phyloP scores from a whole-genome alignment of 2,797 vertebrate species.

The Cyprinodon diabolis region DNA sequence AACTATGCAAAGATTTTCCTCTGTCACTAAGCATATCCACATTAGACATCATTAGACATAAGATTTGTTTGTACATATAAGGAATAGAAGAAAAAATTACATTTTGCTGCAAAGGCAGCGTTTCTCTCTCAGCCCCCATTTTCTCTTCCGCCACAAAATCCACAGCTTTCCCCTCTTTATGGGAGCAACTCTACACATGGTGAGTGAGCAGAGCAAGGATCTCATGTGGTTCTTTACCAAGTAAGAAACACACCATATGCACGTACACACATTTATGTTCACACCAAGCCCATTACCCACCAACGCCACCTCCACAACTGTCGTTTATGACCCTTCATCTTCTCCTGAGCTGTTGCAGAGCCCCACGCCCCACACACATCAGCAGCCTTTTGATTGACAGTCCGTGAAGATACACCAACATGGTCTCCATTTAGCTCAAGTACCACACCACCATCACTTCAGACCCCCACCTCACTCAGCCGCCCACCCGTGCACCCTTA shows the following conservation, averaged over 20 bases:
- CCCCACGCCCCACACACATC: slow-evolving; percentile 72
- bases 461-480: slow-evolving; percentile 34
- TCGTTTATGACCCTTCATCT: slow-evolving; percentile 75
- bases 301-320: slow-evolving; percentile 59
- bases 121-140: slow-evolving; percentile 4
- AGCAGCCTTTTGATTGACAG: slow-evolving; percentile 86
- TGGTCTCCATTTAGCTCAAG: slow-evolving; percentile 97
- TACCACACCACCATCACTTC: slow-evolving; percentile 76
- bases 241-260: slow-evolving; percentile 46
- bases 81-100: neutral
- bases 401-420: slow-evolving; percentile 93
- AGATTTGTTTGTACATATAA: slow-evolving; percentile 1
- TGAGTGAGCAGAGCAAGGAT: slow-evolving; percentile 83
- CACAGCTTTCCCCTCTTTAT: slow-evolving; percentile 65
- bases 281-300: slow-evolving; percentile 66
- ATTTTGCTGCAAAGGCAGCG: neutral
- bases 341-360: slow-evolving; percentile 74
- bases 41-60: neutral
- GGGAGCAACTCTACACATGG: slow-evolving; percentile 69
- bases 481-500: slow-evolving; percentile 42
- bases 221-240: slow-evolving; percentile 65
- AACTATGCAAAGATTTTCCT: neutral
- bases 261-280: slow-evolving; percentile 47
- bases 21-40: neutral
- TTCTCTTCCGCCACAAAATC: slow-evolving; percentile 28